A percentile compares a stretch with the other conserved stretches of the same genome.
These are phyloP conservation scores for Gallirallus australis DNA, from an alignment of 2,797 vertebrate genomes.

Conservation along the genomic window DNA sequence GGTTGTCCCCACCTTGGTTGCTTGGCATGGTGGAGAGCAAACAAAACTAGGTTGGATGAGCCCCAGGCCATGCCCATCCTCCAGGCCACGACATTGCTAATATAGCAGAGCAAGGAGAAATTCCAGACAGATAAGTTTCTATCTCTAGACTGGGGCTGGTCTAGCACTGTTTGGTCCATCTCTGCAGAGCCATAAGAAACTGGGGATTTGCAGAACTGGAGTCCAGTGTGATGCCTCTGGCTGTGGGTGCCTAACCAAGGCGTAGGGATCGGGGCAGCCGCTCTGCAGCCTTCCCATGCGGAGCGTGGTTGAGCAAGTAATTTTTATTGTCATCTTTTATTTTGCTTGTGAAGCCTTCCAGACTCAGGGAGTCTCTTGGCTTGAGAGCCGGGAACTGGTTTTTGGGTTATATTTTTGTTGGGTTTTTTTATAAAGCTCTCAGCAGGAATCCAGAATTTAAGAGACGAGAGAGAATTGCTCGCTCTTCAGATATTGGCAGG, in stretches of 20 bases:
- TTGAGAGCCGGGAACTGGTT: background rate
- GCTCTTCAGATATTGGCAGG: background rate
- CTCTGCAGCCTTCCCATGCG: background rate
- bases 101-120: background rate
- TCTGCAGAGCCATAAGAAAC: background rate
- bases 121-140: background rate
- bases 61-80: background rate
- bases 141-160: background rate
- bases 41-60: background rate
- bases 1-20: background rate
- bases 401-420: background rate
- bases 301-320: background rate
- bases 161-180: background rate
- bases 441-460: constrained; percentile 33
- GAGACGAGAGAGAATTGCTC: constrained; percentile 32
- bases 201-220: background rate
- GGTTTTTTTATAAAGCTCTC: background rate
- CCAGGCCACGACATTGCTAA: background rate
- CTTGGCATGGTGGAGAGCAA: background rate
- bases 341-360: background rate
- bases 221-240: accelerated
- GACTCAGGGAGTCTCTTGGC: background rate
- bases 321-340: background rate
- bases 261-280: background rate
- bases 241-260: background rate